Evolutionary conservation across 2,888 invertebrate genomes (phyloP), one percentile per base, ranked within the genome.

Genomic region (Hololepta plana): DNA sequence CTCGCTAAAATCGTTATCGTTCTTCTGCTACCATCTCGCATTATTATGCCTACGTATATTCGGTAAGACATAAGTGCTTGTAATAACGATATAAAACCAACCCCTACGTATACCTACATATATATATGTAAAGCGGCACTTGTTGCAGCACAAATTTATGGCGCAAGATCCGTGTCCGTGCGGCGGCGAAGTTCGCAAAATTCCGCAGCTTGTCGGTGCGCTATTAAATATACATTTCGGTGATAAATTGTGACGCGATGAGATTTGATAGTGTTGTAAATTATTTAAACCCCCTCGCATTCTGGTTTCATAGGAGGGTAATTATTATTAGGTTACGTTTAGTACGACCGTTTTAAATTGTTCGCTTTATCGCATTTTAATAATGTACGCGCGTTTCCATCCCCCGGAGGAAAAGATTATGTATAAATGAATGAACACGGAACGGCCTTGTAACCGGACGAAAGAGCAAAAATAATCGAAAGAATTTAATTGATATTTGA

Each of bases 111-210:
- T 7, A 17, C 7, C 7, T 7, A 17, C 17, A n/a, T 17, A 7
- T 17, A 17, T n/a, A 17, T 7, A 17, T 17, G 8, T n/a, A 17
- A 17, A 31, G 31, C 34, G 34, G 24, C 32, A 57, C 57, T 56
- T 57, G 57, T 57, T 57, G 57, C n/a, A 55, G 52, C 45, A 45
- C 47, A 53, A 35, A 57, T 57, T 57, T 57, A 57, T 57, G 55
- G 51, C 51, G 45, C 38, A 44, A 44, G 32, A 20, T 15, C 27
- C 12, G 12, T n/a, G 14, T 12, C 15, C 23, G 23, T 23, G 14
- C 3, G 23, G 12, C 14, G 12, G 22, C 15, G 12, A 13, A 12
- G 11, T 12, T 10, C 22, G n/a, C 13, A 12, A 26, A 26, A 7
- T n/a, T 7, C 17, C 7, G 8, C 17, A 17, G 8, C 17, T 17